Base-by-base conservation (phyloP, 1,140 invertebrate species). In the Halesus radiatus region DNA sequence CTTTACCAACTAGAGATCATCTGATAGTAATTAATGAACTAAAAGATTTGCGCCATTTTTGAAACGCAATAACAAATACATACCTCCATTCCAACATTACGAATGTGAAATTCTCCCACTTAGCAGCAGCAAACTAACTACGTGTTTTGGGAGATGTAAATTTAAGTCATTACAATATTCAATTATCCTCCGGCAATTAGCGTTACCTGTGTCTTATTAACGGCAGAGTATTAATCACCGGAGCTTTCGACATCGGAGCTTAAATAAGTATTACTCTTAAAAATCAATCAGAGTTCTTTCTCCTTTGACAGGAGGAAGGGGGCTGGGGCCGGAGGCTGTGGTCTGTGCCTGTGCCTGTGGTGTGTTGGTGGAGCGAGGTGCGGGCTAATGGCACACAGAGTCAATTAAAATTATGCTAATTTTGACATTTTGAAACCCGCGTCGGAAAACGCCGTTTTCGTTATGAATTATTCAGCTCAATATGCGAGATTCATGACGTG, bases 131-230 rank as follows among this genome's bases (percentile, higher is more conserved):
- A 56, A n/a, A 20, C 54, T 5, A 56, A n/a, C 20, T 56, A 10
- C 20, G 54, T 56, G n/a, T 18, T 56, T 56, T 56, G 54, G 20
- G 20, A 56, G n/a, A 70, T 52, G 66, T 50, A 70, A 70, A 70
- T 70, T 70, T 22, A 20, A 70, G 18, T 70, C 66, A 70, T 70
- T 70, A 70, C 66, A 70, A 70, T 70, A 70, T 70, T 70, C 66
- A 70, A 70, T 70, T 70, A 70, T 70, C n/a, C 32, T 52, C n/a
- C 8, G 37, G 66, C 66, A 70, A 70, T 70, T 70, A 70, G 37
- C 66, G 37, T 70, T 70, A 18, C 18, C 37, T 50, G 66, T 70
- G 66, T 70, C 66, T 70, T 50, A 70, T 70, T 70, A 70, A 70
- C 66, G 66, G 18, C 37, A 18, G n/a, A 20, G n/a, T n/a, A 70